These are phyloP conservation scores for Acronicta aceris DNA, from an alignment of 2,888 invertebrate genomes.

Conservation along the genomic window DNA sequence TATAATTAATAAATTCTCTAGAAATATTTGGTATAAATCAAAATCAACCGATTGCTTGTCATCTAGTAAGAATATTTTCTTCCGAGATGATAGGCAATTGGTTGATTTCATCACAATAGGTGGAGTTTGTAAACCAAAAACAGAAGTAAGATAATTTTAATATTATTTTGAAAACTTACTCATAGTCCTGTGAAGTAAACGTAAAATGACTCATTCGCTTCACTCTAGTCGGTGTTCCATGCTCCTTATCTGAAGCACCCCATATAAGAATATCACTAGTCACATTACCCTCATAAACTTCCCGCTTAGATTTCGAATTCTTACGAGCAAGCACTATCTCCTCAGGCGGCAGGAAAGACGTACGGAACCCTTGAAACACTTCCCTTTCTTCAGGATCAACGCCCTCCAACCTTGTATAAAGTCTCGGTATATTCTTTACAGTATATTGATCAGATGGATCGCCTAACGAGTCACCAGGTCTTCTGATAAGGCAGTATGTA, in stretches of 20 bases:
- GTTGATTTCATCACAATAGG: too few relatives aligned
- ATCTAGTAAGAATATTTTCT: too few relatives aligned
- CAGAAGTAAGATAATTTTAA: neutral
- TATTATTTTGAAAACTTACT: conserved; percentile 67
- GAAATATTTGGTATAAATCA: neutral
- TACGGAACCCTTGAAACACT: conserved; percentile 90
- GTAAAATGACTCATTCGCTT: conserved; percentile 77
- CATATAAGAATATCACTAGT: conserved; percentile 75
- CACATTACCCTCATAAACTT: conserved; percentile 68
- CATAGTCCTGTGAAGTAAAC: conserved; percentile 70
- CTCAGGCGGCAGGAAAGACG: conserved; percentile 90
- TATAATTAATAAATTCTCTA: neutral
- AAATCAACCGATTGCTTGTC: too few relatives aligned
- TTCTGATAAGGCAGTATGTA: conserved; percentile 69
- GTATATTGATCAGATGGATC: conserved; percentile 79
- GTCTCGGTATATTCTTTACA: conserved; percentile 76
- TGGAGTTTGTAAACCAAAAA: too few relatives aligned
- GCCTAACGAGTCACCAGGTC: conserved; percentile 68
- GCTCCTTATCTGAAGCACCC: conserved; percentile 61
- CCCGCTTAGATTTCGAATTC: conserved; percentile 57
- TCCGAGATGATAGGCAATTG: too few relatives aligned
- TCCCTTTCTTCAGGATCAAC: conserved; percentile 89
- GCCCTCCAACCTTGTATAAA: conserved; percentile 76
- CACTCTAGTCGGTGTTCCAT: conserved; percentile 67
- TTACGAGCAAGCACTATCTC: conserved; percentile 80